Conservation (phyloP, 2,888 invertebrate genomes). For the Phoenoteleia sp. region DNA sequence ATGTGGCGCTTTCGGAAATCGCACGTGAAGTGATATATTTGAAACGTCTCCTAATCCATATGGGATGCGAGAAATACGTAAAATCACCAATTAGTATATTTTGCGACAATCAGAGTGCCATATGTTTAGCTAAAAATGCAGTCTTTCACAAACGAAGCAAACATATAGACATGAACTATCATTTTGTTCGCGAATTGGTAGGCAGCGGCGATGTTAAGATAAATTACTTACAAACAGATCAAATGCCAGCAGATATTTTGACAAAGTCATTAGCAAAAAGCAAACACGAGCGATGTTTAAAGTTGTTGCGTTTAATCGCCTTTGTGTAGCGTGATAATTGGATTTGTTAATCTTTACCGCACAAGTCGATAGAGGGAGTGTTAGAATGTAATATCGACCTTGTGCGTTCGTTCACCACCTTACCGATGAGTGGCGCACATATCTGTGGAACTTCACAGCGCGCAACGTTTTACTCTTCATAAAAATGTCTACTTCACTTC, state of each 20-base stretch:
- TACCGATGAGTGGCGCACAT: neutral
- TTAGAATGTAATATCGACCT: neutral
- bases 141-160: constrained; percentile 5
- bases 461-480: neutral
- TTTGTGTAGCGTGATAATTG: neutral
- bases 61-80: neutral
- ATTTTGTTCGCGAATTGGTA: neutral
- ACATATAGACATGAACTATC: constrained; percentile 1
- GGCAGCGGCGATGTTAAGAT: neutral
- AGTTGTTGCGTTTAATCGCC: neutral
- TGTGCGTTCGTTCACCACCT: neutral
- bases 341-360: too few relatives aligned
- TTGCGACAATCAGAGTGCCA: constrained; percentile 8
- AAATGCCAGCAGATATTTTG: neutral
- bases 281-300: neutral
- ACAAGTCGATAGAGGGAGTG: constrained; percentile 1
- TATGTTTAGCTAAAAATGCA: neutral
- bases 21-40: neutral
- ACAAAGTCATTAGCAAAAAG: neutral
- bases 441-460: neutral
- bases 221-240: neutral
- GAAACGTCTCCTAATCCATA: neutral
- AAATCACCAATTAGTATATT: neutral
- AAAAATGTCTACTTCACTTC: too few relatives aligned
- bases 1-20: neutral